Base-by-base conservation (phyloP, 2,113 vertebrate species). In the Aviceda subcristata region DNA sequence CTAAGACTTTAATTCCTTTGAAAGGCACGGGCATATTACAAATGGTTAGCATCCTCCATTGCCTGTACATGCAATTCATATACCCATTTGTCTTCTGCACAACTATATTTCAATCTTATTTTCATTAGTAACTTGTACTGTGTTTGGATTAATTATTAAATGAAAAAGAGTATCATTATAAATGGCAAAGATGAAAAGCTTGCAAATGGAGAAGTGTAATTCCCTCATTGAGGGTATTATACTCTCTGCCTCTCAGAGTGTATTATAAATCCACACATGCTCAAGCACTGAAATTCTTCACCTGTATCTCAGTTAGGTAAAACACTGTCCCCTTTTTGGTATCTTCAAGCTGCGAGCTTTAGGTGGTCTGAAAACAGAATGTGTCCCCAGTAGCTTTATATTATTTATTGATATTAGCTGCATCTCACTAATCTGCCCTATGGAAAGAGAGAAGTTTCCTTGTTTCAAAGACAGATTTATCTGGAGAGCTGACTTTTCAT, bases 91-190 rank as follows among this genome's bases (percentile, higher is more conserved):
- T 67, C 78, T 93, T 82, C 48, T 73, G 80, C 93, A 94, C 77
- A 88, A 83, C 24, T 81, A 9, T 72, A 45, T 91, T 88, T 92
- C 77, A 66, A 7, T 50, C 68, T 30, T 50, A 56, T 26, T 80
- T 94, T 92, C 91, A 85, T n/a, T 88, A 96, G 83, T 68, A 91
- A 77, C 55, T 81, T 87, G 51, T 41, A 75, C 71, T 51, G 48
- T 39, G 66, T 50, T 96, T 94, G 20, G 76, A 84, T 95, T 89
- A 87, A 92, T 97, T 92, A 91, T 95, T 96, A 85, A 95, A 93
- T 94, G 83, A 95, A 92, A 75, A 86, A 68, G 86, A 95, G 23
- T 79, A 72, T 88, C 10, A 77, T 85, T 74, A 59, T 12, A 73
- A 85, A 76, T 83, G 57, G 59, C 80, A 74, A 55, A 80, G 90